A percentile compares a stretch with the other conserved stretches of the same genome.
Evolutionary conservation across 2,888 invertebrate species (phyloP).

Genomic region (Limnephilus auricula): DNA sequence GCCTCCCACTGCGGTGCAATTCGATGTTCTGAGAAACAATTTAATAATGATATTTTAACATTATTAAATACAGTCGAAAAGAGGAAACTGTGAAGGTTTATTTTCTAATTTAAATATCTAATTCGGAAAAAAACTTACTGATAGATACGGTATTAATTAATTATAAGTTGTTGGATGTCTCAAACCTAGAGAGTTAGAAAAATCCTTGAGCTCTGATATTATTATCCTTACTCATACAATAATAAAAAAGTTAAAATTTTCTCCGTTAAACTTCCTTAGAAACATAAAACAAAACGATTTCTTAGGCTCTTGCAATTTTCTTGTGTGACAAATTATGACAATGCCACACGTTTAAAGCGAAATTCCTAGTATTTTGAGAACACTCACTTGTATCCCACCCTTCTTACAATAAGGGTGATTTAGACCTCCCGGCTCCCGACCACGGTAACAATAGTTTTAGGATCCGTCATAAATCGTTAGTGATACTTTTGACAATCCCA

Average conservation of each 20-base stretch:
- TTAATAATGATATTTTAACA: too few relatives aligned
- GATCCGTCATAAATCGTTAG: conserved; percentile 29
- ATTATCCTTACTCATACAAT: neutral
- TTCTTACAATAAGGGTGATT: conserved; percentile 6
- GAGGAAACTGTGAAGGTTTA: too few relatives aligned
- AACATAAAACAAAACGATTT: neutral
- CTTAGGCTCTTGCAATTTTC: neutral
- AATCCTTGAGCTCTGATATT: neutral
- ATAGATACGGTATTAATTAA: too few relatives aligned
- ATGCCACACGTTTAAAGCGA: conserved; percentile 5
- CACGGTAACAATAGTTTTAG: conserved; percentile 15
- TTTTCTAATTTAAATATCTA: too few relatives aligned
- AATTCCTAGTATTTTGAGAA: conserved; percentile 7
- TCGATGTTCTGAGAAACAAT: too few relatives aligned
- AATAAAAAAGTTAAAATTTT: conserved; percentile 24
- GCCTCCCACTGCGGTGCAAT: too few relatives aligned
- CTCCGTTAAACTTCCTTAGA: neutral
- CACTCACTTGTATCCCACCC: neutral
- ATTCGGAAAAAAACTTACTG: too few relatives aligned
- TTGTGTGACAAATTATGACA: neutral
- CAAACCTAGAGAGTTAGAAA: neutral
- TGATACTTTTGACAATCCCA: neutral
- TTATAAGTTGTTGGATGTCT: too few relatives aligned
- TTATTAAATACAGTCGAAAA: too few relatives aligned
- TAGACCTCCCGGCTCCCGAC: neutral